Base-by-base conservation (phyloP, 2,113 vertebrate species). In the Columba janthina region DNA sequence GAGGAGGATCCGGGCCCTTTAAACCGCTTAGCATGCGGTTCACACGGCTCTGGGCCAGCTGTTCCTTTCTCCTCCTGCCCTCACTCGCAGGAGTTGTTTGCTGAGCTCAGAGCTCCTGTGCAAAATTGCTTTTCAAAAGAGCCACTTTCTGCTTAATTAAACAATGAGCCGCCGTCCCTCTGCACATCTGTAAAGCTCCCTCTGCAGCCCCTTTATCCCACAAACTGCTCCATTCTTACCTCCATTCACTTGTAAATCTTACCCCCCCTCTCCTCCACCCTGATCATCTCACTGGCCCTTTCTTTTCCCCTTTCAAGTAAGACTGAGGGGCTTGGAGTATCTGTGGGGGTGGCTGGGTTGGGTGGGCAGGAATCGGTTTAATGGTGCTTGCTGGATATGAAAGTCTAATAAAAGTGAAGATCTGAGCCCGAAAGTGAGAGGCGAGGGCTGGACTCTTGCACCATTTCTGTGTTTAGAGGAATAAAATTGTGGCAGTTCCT, bases 131-230 rank as follows among this genome's bases (percentile, higher is more conserved):
- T 98, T 98, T 98, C 97, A 98, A 98, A 98, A 98, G 98, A 98
- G 98, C 98, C 98, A 98, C 98, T 98, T 98, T 98, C 98, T 98
- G 97, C 97, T 98, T 98, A 98, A 98, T 98, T 98, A 98, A 98
- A 98, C 98, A 98, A 98, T 98, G 98, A 98, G 97, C 96, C 96
- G 98, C 97, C 96, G 95, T 98, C 97, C 98, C 97, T 98, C 98
- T 97, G 97, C 99, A 99, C 99, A 99, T 99, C 99, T 99, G 99
- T 99, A 99, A 99, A 99, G 98, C 98, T 98, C 98, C 98, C 98
- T 98, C 98, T 98, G 98, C 98, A 98, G 97, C 97, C 98, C 98
- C 98, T 99, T 99, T 99, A 99, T 99, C 98, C 98, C 98, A 97
- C 98, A 99, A 99, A 99, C 99, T 98, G 98, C 98, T 98, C 99